phyloP scores from a whole-genome alignment of 2,888 invertebrate species.

The Piscicola geometra region DNA sequence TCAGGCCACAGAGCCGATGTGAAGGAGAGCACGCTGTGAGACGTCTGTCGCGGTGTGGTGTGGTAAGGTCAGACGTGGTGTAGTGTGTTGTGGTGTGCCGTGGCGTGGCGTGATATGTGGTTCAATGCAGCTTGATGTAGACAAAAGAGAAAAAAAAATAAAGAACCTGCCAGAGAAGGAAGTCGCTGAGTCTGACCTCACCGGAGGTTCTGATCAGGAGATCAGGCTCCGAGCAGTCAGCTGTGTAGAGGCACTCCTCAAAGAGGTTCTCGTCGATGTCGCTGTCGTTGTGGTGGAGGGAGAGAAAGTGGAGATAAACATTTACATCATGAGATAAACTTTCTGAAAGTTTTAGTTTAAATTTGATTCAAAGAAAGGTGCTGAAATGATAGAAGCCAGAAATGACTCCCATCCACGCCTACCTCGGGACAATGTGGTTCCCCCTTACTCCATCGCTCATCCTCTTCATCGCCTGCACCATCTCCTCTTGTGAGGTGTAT shows the following conservation, averaged over 20 bases:
- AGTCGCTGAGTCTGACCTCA: slow-evolving; percentile 86
- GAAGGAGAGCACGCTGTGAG: slow-evolving; percentile 73
- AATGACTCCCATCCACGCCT: no score
- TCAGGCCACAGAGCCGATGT: slow-evolving; percentile 91
- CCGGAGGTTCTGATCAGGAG: slow-evolving; percentile 90
- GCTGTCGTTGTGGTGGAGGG: slow-evolving; percentile 45
- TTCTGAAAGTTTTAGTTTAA: no score
- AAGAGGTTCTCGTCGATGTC: slow-evolving; percentile 76
- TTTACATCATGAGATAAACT: no score
- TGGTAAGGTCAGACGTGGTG: neutral
- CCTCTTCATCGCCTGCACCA: slow-evolving; percentile 67
- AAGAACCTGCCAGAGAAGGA: slow-evolving; percentile 86
- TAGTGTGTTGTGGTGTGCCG: neutral
- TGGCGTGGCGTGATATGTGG: no score
- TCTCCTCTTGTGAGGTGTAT: slow-evolving; percentile 74
- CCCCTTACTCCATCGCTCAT: slow-evolving; percentile 68
- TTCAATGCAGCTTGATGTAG: no score
- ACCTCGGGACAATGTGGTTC: slow-evolving; percentile 63
- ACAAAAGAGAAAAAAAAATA: neutral
- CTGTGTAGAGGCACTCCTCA: slow-evolving; percentile 71
- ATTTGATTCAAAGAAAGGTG: neutral
- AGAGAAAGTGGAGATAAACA: no score
- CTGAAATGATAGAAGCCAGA: no score
- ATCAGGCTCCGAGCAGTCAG: slow-evolving; percentile 74
- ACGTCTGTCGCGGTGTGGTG: slow-evolving; percentile 24